Conservation (phyloP, 1,140 invertebrate genomes). For the Bombus pascuorum region DNA sequence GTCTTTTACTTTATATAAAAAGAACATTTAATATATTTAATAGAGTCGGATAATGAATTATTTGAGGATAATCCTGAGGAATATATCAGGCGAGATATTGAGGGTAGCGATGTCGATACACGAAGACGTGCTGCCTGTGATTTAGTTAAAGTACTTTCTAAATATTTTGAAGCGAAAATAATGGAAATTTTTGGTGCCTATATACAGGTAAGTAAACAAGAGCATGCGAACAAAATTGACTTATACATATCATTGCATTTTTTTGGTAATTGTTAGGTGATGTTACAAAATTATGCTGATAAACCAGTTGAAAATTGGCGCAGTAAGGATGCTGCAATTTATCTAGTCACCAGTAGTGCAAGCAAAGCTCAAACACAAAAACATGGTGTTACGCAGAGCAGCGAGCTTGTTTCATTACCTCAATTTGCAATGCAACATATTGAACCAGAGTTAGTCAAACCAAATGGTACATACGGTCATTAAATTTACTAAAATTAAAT, state of each 20-base stretch:
- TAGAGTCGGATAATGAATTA: conserved; percentile 96
- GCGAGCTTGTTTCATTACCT: conserved; percentile 92
- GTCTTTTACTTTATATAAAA: neutral
- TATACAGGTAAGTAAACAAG: conserved; percentile 83
- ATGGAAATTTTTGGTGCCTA: conserved; percentile 96
- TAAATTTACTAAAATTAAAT: neutral
- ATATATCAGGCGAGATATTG: conserved; percentile 98
- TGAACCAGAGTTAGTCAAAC: conserved; percentile 90
- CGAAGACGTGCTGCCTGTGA: conserved; percentile 97
- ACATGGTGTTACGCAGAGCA: conserved; percentile 95
- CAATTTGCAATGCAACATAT: conserved; percentile 95
- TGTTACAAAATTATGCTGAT: conserved; percentile 90
- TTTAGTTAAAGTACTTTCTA: conserved; percentile 94
- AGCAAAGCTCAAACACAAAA: conserved; percentile 95
- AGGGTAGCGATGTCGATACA: conserved; percentile 99
- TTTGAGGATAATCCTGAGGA: conserved; percentile 99
- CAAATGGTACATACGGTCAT: conserved; percentile 84
- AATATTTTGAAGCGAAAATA: conserved; percentile 95
- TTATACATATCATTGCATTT: neutral
- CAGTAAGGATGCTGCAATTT: conserved; percentile 97
- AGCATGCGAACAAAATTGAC: conserved; percentile 1
- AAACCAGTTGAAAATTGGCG: conserved; percentile 93
- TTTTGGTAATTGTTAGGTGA: conserved; percentile 84
- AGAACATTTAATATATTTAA: conserved; percentile 56
- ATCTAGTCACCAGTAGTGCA: conserved; percentile 96